Conservation (phyloP, 64 coral and sea anemone species). For the Trachythela sp. region DNA sequence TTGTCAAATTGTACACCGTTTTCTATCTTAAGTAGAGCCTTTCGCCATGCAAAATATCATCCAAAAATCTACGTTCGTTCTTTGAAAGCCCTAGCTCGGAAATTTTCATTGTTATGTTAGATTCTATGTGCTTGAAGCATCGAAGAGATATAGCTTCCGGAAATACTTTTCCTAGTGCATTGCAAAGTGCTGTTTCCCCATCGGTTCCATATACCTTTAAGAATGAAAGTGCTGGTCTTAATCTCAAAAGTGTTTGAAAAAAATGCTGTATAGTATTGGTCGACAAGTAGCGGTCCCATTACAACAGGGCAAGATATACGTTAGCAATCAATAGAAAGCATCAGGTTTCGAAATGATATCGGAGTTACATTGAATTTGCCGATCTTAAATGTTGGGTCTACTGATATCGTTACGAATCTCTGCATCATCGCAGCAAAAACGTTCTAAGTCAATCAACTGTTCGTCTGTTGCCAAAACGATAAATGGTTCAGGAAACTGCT, state of each 20-base stretch:
- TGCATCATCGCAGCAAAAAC: constrained; percentile 34
- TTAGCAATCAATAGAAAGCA: background rate
- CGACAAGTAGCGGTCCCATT: background rate
- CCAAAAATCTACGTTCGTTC: background rate
- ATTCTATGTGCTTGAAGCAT: constrained; percentile 28
- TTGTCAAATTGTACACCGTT: background rate
- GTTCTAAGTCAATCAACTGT: constrained; percentile 33
- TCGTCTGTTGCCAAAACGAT: constrained; percentile 27
- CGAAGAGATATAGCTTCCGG: constrained; percentile 18
- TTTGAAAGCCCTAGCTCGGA: background rate
- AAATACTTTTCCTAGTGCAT: constrained; percentile 22
- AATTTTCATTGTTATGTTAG: constrained; percentile 22
- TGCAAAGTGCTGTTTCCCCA: constrained; percentile 32
- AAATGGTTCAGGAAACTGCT: constrained; percentile 38
- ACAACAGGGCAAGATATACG: background rate
- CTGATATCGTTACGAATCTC: background rate
- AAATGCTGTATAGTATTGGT: constrained; percentile 12
- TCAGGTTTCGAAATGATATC: constrained; percentile 20
- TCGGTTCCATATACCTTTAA: constrained; percentile 29
- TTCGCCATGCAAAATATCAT: constrained; percentile 7
- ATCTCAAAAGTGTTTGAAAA: constrained; percentile 11
- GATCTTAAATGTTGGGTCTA: constrained; percentile 40
- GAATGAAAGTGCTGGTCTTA: constrained; percentile 15
- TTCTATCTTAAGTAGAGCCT: background rate
- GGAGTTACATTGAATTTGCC: constrained; percentile 23